Percentiles rank a stretch among this genome's conserved stretches.
These are phyloP conservation scores for Drosophila trapezifrons DNA, from an alignment of 1,140 invertebrate genomes.

Conservation along the genomic window DNA sequence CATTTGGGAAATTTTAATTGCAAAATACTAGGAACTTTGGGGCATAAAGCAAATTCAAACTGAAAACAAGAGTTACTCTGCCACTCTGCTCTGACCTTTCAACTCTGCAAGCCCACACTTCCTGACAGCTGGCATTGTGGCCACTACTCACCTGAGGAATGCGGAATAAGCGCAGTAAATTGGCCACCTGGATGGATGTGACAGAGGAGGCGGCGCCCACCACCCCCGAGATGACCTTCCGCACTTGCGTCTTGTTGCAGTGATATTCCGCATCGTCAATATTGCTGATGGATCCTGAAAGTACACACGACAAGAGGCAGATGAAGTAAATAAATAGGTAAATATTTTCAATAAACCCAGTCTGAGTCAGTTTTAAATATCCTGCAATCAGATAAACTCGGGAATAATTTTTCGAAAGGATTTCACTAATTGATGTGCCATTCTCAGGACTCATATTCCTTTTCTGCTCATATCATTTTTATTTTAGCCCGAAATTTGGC, in stretches of 20 bases:
- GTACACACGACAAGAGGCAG: background rate
- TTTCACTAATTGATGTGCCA: background rate
- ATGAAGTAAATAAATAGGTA: background rate
- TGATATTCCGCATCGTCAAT: conserved; percentile 95
- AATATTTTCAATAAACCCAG: too few relatives aligned
- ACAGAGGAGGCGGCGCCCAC: conserved; percentile 98
- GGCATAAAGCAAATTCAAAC: conserved; percentile 23
- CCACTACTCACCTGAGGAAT: conserved; percentile 93
- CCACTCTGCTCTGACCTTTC: background rate
- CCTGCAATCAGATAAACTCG: background rate
- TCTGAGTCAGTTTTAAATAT: too few relatives aligned
- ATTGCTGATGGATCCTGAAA: conserved; percentile 96
- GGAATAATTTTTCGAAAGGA: background rate
- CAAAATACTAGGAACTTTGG: conserved; percentile 35
- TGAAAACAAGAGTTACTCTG: background rate
- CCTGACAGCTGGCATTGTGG: background rate
- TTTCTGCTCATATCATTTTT: background rate
- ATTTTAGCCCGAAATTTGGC: background rate
- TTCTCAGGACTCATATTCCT: background rate
- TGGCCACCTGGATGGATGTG: conserved; percentile 98
- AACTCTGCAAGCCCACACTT: background rate
- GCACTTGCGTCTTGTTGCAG: conserved; percentile 93
- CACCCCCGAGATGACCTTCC: conserved; percentile 96
- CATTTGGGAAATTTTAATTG: conserved; percentile 64
- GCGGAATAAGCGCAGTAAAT: conserved; percentile 95